Percentiles rank a stretch among this genome's conserved stretches.
Conservation (phyloP, 2,888 invertebrate species). For the Adineta ricciae region DNA sequence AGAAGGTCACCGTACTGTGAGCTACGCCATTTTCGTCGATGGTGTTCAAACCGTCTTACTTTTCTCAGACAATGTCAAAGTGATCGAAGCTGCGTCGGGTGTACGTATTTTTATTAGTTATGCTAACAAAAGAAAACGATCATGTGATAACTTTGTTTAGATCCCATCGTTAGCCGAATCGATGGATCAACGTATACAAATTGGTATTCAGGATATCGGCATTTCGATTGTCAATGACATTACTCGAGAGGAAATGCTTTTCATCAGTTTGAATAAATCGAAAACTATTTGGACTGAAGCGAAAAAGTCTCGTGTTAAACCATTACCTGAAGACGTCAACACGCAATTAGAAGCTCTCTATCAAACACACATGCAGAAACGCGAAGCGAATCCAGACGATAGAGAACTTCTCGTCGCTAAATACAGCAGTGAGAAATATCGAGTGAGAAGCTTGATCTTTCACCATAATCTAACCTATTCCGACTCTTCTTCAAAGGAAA, state of each 20-base stretch:
- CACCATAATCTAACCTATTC: background rate
- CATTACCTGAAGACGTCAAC: background rate
- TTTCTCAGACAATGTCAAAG: slow-evolving; percentile 60
- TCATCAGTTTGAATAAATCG: slow-evolving; percentile 1
- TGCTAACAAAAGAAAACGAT: background rate
- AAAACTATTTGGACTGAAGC: background rate
- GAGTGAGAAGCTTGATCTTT: background rate
- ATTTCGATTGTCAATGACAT: slow-evolving; percentile 13
- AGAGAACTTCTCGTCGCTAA: background rate
- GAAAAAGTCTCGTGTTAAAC: background rate
- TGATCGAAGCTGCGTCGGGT: background rate
- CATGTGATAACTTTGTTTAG: background rate
- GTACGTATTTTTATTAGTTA: background rate
- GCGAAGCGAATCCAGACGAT: background rate
- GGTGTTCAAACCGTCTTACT: slow-evolving; percentile 82
- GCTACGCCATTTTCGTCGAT: slow-evolving; percentile 81
- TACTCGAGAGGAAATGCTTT: background rate
- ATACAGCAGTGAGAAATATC: background rate
- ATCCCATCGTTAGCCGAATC: background rate
- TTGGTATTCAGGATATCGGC: slow-evolving; percentile 3
- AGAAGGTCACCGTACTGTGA: slow-evolving; percentile 59
- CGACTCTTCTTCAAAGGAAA: background rate
- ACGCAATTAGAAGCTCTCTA: background rate
- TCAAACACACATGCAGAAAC: background rate
- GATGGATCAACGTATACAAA: background rate